phyloP scores from a whole-genome alignment of 2,888 invertebrate species.

The Globia sparganii region DNA sequence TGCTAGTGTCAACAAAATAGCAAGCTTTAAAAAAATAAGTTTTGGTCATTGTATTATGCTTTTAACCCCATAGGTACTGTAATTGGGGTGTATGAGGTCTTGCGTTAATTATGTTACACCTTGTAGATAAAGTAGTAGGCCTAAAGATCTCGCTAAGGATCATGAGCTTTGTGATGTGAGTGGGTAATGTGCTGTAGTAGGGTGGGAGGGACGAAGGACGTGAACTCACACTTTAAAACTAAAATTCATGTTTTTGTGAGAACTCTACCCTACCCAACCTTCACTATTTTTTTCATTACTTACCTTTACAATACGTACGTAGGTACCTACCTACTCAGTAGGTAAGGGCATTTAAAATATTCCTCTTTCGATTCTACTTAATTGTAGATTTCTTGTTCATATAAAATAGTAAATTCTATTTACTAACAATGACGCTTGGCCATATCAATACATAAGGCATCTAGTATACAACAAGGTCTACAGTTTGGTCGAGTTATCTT shows the following conservation, averaged over 20 bases:
- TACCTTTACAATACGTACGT: background rate
- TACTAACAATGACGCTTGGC: slow-evolving; percentile 8
- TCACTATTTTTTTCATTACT: background rate
- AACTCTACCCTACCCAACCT: background rate
- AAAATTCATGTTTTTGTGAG: background rate
- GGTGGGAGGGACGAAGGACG: background rate
- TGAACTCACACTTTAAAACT: background rate
- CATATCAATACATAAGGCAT: slow-evolving; percentile 31
- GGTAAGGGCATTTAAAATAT: background rate
- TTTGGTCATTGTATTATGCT: too few species aligned
- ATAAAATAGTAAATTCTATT: slow-evolving; percentile 26
- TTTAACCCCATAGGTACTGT: too few species aligned
- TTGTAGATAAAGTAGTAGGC: background rate
- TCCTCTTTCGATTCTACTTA: background rate
- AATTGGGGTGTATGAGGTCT: too few species aligned
- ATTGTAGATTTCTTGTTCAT: slow-evolving; percentile 11
- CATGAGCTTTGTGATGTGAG: background rate
- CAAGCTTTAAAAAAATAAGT: too few species aligned
- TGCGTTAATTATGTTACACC: too few species aligned
- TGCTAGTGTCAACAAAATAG: too few species aligned
- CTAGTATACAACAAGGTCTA: slow-evolving; percentile 26
- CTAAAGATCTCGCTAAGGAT: background rate
- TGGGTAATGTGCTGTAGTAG: background rate
- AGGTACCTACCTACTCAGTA: too few species aligned
- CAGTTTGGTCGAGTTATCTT: slow-evolving; percentile 54